Base-by-base conservation (phyloP, 2,113 vertebrate genomes). In the Malurus cyaneus region DNA sequence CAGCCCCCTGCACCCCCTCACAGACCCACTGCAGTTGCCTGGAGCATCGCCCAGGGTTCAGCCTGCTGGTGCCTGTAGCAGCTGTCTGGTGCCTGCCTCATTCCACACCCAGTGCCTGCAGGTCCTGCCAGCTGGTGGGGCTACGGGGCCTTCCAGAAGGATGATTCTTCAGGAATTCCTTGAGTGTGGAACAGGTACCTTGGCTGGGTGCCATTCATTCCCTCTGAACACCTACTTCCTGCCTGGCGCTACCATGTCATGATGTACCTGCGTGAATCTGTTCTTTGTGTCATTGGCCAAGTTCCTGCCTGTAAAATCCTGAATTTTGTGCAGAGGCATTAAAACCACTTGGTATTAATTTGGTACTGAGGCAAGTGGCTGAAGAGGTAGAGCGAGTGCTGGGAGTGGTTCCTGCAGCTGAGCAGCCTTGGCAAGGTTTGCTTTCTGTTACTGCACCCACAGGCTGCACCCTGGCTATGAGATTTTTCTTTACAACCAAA, bases 401-500 rank as follows among this genome's bases (percentile, higher is more conserved):
- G 28, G 31, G 52, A 70, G 20, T 17, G 32, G 4, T 2, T 9
- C 21, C n/a, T 18, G 64, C 15, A 19, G 70, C n/a, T 4, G 44
- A 31, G 60, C 93, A 79, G 42, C 50, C 67, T 50, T 49, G 54
- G 28, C 0, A 2, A 32, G 74, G 29, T 72, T 71, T 85, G 25
- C 29, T 54, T 83, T 83, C 62, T 80, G n/a, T 77, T 84, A 9
- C n/a, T 47, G 57, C 6, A 25, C 6, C 49, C 26, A 11, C 16
- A 41, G 62, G 8, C 6, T 42, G 8, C 12, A 18, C 34, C 26
- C 1, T 0, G 0, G 53, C 32, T 64, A 8, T 0, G 0, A 52
- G 20, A 18, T 18, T 73, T 34, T 60, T 57, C 50, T 91, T 83
- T 80, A 31, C 31, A 41, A 18, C 18, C 25, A 46, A 70, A 42